Base-by-base conservation (phyloP, 2,797 vertebrate species). In the Nannoperca australis region DNA sequence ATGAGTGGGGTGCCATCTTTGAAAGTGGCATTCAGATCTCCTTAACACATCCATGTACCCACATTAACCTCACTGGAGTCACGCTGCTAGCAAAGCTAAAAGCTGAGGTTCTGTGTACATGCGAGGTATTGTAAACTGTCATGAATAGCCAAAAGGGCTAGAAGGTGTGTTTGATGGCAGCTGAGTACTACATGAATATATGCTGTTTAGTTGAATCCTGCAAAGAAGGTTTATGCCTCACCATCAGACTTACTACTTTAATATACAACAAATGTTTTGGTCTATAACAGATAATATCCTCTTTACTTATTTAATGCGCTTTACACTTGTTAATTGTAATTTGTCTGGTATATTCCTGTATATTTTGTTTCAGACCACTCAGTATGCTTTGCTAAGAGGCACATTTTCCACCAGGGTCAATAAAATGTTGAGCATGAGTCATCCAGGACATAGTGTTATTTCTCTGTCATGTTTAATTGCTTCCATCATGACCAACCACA, bases 401-500 rank as follows among this genome's bases (percentile, higher is more conserved):
- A 40, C 55, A 74, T 69, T 63, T 79, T 70, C 51, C 70, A 49
- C 24, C 45, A 30, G 55, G 64, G 49, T 77, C 45, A 76, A 63
- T 74, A 59, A 64, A 79, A 59, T 20, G 62, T 38, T 15, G 58
- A 61, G 55, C 55, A 44, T 54, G 69, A 84, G 44, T 78, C 81
- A 81, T 75, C 53, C 9, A 55, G 74, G 30, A 78, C 70, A 22
- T 9, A 2, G 20, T 61, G 82, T 68, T 77, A 62, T 78, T 73
- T 55, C 60, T 72, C 61, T 15, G 72, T 66, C 79, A 70, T 30
- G 50, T 85, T 81, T 87, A 85, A 85, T 72, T 73, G 79, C 62
- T 58, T 80, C 79, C 84, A 81, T 81, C 22, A 38, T 49, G 64
- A 67, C 60, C 55, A 50, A 15, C 63, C 59, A 24, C 70, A 70